Base-by-base conservation (phyloP, 2,113 vertebrate genomes). In the Crypturellus undulatus region DNA sequence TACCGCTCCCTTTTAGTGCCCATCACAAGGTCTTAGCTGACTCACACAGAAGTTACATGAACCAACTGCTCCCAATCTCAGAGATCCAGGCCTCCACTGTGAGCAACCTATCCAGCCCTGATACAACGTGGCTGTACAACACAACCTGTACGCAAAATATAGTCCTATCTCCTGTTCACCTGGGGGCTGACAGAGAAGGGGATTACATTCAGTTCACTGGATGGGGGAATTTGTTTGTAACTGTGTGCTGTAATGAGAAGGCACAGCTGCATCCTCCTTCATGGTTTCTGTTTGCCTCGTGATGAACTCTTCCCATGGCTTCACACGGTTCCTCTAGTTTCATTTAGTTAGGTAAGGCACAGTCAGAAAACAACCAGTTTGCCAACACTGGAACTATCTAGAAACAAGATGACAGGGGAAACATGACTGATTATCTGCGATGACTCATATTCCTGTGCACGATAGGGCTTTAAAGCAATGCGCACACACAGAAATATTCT, bases 221-320 rank as follows among this genome's bases (percentile, higher is more conserved):
- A 80, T 60, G 47, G 65, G 72, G 83, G 87, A 89, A 90, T 60
- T 47, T 64, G 42, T 94, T 92, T 88, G 68, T 83, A 60, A 60
- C 42, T 1, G 2, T 0, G 6, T 5, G 14, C 34, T 49, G 70
- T 63, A 81, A 72, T 60, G 67, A 76, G 89, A 63, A 89, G 65
- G n/a, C 73, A 72, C 20, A 87, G 62, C 58, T 92, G 82, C 12
- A 24, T 59, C 54, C 16, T 32, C n/a, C 58, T 78, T 62, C 1
- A 1, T 36, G n/a, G 70, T 93, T 87, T 91, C 58, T 71, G 0
- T 93, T 79, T 89, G 91, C 63, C 43, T 92, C 59, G 26, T 10
- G 58, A 79, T 70, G 59, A 87, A 45, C 70, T 79, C 78, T 77
- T 69, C 43, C 45, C 67, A 51, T 75, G 54, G 34, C 51, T 92